A percentile compares a stretch with the other conserved stretches of the same genome.
These are phyloP conservation scores for Ameiurus melas DNA, from an alignment of 2,113 vertebrate genomes.

Conservation along the genomic window DNA sequence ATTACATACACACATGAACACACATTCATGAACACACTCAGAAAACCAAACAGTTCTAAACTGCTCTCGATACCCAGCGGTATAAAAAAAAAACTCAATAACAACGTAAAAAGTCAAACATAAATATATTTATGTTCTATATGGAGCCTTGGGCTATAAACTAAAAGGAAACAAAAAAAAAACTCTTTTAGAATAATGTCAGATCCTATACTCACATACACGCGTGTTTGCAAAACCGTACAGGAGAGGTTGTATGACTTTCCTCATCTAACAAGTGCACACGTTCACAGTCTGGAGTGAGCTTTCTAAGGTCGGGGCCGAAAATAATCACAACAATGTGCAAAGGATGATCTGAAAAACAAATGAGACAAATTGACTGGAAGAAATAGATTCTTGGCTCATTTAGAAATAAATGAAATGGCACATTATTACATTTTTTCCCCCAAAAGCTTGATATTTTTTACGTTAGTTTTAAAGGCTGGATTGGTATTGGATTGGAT, in stretches of 20 bases:
- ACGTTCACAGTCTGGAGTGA: background rate
- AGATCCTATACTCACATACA: constrained; percentile 17
- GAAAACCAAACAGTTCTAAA: constrained; percentile 31
- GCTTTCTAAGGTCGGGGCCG: background rate
- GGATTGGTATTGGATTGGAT: background rate
- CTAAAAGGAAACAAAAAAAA: background rate
- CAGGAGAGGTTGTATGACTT: background rate
- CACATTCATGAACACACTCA: constrained; percentile 34
- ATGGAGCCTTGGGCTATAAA: background rate
- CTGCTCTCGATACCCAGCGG: constrained; percentile 25
- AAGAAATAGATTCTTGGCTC: background rate
- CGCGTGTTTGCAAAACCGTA: constrained; percentile 10
- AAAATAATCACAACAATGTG: background rate
- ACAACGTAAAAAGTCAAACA: constrained; percentile 22
- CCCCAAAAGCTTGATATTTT: background rate
- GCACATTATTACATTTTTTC: background rate
- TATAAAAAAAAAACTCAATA: constrained; percentile 5
- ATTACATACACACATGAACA: constrained; percentile 29
- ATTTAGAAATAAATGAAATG: background rate
- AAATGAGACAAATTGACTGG: background rate
- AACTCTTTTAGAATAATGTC: background rate
- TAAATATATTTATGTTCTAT: background rate
- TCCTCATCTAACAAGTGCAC: background rate
- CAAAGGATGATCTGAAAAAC: background rate
- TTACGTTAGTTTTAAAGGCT: background rate